Percentiles rank a stretch among this genome's conserved stretches.
Conservation (phyloP, 1,140 invertebrate genomes). For the Zaprionus capensis region DNA sequence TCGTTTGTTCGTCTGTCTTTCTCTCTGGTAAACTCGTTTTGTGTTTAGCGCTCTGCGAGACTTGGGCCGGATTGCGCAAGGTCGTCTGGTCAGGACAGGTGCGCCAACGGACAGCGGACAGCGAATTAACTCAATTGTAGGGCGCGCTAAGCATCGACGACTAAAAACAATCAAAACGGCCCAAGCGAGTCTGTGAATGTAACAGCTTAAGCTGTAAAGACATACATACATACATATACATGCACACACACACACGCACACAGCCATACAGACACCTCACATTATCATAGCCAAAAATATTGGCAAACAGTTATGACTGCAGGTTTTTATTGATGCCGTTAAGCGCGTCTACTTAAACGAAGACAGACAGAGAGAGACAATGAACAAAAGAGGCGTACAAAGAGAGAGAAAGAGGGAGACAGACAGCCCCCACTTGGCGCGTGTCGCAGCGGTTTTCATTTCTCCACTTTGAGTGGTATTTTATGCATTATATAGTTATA, state of each 20-base stretch:
- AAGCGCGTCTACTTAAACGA: conserved; percentile 12
- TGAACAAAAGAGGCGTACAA: not conserved
- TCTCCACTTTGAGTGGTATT: conserved; percentile 42
- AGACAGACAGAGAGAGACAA: too few species aligned
- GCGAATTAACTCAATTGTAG: conserved; percentile 62
- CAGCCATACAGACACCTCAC: not conserved
- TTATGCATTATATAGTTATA: conserved; percentile 3
- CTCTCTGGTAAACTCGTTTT: conserved; percentile 28
- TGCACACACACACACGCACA: not conserved
- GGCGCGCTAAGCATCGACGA: conserved; percentile 34
- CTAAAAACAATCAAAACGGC: conserved; percentile 14
- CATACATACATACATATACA: not conserved
- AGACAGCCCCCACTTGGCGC: conserved; percentile 14
- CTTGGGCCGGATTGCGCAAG: conserved; percentile 73
- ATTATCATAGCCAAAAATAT: conserved; percentile 42
- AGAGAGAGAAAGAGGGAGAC: not conserved
- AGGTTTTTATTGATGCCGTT: conserved; percentile 49
- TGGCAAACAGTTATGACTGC: conserved; percentile 69
- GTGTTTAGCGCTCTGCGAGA: conserved; percentile 7
- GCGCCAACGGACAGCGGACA: conserved; percentile 25
- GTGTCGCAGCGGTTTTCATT: conserved; percentile 65
- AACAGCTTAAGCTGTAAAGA: conserved; percentile 10
- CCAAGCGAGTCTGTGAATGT: conserved; percentile 8
- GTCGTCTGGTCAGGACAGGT: conserved; percentile 80
- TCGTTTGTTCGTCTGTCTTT: conserved; percentile 9